Base-by-base conservation (phyloP, 2,888 invertebrate species). In the Temnothorax ravouxi region DNA sequence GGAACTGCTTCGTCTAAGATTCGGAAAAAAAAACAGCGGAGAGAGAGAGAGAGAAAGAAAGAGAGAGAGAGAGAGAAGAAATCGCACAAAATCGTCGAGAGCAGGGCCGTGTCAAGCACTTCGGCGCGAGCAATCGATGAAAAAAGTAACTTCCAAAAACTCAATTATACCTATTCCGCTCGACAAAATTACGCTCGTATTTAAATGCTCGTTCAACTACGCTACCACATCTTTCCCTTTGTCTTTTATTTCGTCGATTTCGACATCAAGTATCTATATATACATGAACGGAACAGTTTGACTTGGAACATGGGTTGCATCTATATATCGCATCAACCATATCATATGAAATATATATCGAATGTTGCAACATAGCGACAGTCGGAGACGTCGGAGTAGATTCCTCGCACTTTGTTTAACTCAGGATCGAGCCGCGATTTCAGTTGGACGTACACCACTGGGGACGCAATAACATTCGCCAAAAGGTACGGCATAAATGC, bases 21-120 rank as follows among this genome's bases (percentile, higher is more conserved):
- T 34, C 6, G 18, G 1, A 34, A 56, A 56, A 56, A 66, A 44
- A 66, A 67, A 25, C 15, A 56, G 2, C 13, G 15, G 18, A 6
- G 50, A 50, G 50, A 50, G 72, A 79, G 18, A 18, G 50, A 50
- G n/a, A 50, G 72, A 79, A 25, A 25, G 1, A 25, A 1, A 25
- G 25, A 0, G 25, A 25, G n/a, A n/a, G 18, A n/a, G 50, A 50
- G n/a, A 50, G 72, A 79, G 61, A 80, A 80, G 79, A 80, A 77
- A 50, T 38, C 18, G 9, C 18, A 80, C 21, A 25, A 47, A 47
- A 79, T 72, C 18, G 38, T 59, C 47, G 59, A 13, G 44, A 79
- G 21, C 79, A 80, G 79, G 79, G 25, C 34, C 25, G 79, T 80
- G n/a, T 54, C 69, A n/a, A 25, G 69, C 15, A 34, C n/a, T n/a